Evolutionary conservation across 2,888 invertebrate genomes (phyloP).

Genomic region (Harmothoe impar): DNA sequence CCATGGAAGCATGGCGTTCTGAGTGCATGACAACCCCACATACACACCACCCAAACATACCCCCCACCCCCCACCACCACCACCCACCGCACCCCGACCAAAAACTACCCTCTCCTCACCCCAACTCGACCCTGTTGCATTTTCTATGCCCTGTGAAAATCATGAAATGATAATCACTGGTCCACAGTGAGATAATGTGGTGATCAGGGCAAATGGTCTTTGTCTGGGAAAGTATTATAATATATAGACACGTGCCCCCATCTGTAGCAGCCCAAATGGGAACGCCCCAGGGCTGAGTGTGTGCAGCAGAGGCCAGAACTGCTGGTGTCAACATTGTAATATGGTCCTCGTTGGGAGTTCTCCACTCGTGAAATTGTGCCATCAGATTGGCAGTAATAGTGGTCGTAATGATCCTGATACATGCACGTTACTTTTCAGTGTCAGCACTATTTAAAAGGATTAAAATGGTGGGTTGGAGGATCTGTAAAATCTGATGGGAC

Average conservation of each 20-base stretch:
- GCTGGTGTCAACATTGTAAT: background rate
- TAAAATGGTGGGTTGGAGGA: background rate
- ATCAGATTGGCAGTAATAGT: background rate
- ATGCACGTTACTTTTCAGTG: background rate
- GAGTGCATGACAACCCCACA: background rate
- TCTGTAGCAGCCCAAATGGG: background rate
- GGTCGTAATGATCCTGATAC: background rate
- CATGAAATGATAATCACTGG: background rate
- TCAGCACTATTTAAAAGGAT: background rate
- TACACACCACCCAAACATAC: too few relatives aligned
- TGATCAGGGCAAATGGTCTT: constrained; percentile 11
- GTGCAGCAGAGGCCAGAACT: background rate
- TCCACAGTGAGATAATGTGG: background rate
- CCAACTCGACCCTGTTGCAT: background rate
- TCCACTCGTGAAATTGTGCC: background rate
- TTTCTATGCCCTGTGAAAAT: background rate
- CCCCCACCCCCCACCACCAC: background rate
- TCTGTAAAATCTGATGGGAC: too few relatives aligned
- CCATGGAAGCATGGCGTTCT: constrained; percentile 3
- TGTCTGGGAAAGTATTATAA: background rate
- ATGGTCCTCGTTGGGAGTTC: background rate
- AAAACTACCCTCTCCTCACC: background rate
- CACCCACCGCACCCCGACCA: background rate
- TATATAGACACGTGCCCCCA: background rate
- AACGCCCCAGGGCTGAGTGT: background rate